These are phyloP conservation scores for Indicator indicator DNA, from an alignment of 2,113 vertebrate species.

Conservation along the genomic window DNA sequence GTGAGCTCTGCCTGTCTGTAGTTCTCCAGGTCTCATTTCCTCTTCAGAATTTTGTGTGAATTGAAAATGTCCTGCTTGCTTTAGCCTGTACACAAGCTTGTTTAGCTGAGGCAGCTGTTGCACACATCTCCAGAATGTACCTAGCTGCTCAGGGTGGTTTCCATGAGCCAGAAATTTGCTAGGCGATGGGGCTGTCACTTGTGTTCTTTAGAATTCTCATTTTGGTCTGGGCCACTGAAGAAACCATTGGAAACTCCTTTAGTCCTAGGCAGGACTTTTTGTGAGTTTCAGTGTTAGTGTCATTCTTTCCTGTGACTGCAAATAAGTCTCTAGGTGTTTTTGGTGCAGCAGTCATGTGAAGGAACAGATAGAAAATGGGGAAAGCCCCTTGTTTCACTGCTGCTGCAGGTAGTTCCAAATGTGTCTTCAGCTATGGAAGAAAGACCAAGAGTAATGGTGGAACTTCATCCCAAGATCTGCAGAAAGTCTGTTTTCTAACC, in stretches of 20 bases:
- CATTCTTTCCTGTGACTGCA: not conserved
- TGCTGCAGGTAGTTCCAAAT: not conserved
- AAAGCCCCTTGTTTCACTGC: not conserved
- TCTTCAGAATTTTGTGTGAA: not conserved
- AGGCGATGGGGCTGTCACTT: not conserved
- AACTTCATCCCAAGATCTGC: not conserved
- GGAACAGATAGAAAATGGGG: not conserved
- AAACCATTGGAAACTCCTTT: not conserved
- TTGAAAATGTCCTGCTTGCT: not conserved
- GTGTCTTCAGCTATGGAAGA: not conserved
- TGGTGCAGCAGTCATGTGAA: not conserved
- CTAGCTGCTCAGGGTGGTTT: not conserved
- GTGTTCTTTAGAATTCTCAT: not conserved
- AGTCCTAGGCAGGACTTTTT: not conserved
- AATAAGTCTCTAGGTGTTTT: not conserved
- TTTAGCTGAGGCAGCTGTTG: not conserved
- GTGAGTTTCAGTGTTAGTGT: not conserved
- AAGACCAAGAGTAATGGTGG: not conserved
- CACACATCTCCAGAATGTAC: not conserved
- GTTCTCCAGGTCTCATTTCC: not conserved
- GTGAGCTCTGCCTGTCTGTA: not conserved
- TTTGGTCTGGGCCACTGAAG: not conserved
- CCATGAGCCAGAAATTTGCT: not conserved
- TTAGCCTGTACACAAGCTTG: not conserved
- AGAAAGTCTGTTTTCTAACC: not conserved